These are phyloP conservation scores for Apotomis turbidana DNA, from an alignment of 2,888 invertebrate genomes.

Conservation along the genomic window DNA sequence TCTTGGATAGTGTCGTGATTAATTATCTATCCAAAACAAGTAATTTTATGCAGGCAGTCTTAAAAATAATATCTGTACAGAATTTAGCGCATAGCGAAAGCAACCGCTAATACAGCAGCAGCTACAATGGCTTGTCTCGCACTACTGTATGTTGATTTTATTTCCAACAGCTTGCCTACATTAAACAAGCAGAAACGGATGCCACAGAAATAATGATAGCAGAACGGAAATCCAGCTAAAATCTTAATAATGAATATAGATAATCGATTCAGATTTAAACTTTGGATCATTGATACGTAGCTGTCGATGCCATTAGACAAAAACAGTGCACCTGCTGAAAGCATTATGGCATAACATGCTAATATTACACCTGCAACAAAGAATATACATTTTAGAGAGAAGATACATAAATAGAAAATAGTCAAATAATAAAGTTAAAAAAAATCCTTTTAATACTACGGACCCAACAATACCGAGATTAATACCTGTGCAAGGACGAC, in stretches of 20 bases:
- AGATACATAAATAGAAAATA: no score
- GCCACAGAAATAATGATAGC: constrained; percentile 68
- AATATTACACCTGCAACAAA: constrained; percentile 40
- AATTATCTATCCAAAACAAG: neutral
- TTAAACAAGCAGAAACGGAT: constrained; percentile 67
- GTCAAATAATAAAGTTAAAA: no score
- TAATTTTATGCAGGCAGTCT: neutral
- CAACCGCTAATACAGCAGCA: neutral
- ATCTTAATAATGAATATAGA: constrained; percentile 59
- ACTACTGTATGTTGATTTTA: constrained; percentile 56
- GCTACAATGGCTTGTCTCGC: constrained; percentile 51
- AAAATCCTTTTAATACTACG: no score
- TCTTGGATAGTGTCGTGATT: no score
- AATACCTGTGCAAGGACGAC: no score
- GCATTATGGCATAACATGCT: constrained; percentile 54
- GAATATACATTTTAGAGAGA: neutral
- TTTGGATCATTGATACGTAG: constrained; percentile 67
- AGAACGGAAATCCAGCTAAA: constrained; percentile 60
- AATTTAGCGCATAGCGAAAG: constrained; percentile 9
- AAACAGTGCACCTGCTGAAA: constrained; percentile 62
- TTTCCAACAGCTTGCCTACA: constrained; percentile 52
- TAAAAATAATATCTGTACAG: neutral
- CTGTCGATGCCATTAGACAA: constrained; percentile 68
- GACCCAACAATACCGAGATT: no score
- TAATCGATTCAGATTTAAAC: constrained; percentile 56